These are phyloP conservation scores for Erpobdella octoculata DNA, from an alignment of 2,888 invertebrate species.

Conservation along the genomic window DNA sequence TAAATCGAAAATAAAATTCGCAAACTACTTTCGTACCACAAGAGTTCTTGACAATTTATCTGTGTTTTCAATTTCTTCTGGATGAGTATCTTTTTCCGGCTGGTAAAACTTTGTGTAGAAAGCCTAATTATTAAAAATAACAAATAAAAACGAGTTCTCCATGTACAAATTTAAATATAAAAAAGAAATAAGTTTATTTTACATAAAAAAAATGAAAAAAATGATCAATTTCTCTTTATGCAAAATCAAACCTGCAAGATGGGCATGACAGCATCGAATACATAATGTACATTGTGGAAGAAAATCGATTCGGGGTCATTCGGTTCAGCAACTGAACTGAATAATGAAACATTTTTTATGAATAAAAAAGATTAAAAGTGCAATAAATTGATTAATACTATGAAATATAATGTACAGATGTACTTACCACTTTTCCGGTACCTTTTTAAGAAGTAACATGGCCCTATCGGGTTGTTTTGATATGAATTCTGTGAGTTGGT, in stretches of 20 bases:
- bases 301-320: constrained; percentile 37
- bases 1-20: constrained; percentile 32
- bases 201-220: too few relatives aligned
- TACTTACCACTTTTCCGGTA: constrained; percentile 36
- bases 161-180: too few relatives aligned
- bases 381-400: too few relatives aligned
- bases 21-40: too few relatives aligned
- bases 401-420: neutral
- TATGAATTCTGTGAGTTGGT: constrained; percentile 38
- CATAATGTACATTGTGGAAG: constrained; percentile 47
- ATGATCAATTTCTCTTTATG: too few relatives aligned
- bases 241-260: constrained; percentile 42
- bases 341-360: neutral
- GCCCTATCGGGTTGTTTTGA: constrained; percentile 36
- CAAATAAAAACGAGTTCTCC: too few relatives aligned
- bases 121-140: constrained; percentile 37
- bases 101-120: constrained; percentile 49
- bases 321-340: constrained; percentile 29
- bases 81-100: constrained; percentile 43
- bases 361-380: too few relatives aligned
- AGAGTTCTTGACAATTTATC: constrained; percentile 48
- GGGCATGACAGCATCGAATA: constrained; percentile 49
- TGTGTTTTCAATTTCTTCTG: constrained; percentile 47
- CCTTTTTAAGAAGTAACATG: constrained; percentile 35
- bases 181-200: too few relatives aligned